Percentiles rank a stretch among this genome's conserved stretches.
Conservation (phyloP, 2,888 invertebrate genomes). For the Brachyptera risi region DNA sequence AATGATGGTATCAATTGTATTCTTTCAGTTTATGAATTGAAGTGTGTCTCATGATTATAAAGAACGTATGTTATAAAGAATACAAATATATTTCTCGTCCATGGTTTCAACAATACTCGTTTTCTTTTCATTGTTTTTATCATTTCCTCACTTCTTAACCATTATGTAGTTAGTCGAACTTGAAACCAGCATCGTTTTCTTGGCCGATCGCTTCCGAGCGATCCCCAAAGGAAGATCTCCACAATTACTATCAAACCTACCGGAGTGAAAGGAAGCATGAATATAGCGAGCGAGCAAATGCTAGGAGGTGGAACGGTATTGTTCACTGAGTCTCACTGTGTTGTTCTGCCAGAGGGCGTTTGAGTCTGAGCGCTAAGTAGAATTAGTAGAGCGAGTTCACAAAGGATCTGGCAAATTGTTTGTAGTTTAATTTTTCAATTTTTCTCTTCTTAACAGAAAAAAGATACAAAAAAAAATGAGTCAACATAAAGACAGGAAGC, state of each 20-base stretch:
- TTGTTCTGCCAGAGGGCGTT: neutral
- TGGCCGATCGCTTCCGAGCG: neutral
- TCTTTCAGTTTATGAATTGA: too few relatives aligned
- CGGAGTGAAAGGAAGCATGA: neutral
- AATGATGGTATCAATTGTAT: too few relatives aligned
- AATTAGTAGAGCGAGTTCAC: slow-evolving; percentile 4
- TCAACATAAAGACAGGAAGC: too few relatives aligned
- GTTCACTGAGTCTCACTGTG: neutral
- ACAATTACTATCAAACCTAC: neutral
- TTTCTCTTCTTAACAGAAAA: neutral
- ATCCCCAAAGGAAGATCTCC: neutral
- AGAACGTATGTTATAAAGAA: too few relatives aligned
- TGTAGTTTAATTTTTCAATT: slow-evolving; percentile 9
- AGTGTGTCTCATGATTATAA: too few relatives aligned
- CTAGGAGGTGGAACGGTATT: neutral
- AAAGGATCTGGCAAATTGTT: slow-evolving; percentile 13
- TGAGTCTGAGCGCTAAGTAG: neutral
- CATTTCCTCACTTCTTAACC: too few relatives aligned
- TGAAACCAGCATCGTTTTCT: neutral
- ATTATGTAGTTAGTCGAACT: too few relatives aligned
- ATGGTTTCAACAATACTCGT: too few relatives aligned
- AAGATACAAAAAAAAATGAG: too few relatives aligned
- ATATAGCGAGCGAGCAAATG: neutral
- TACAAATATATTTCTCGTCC: too few relatives aligned
- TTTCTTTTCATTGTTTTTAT: too few relatives aligned